A percentile compares a stretch with the other conserved stretches of the same genome.
Evolutionary conservation across 2,888 invertebrate genomes (phyloP).

Genomic region (Ormyrus rosae): DNA sequence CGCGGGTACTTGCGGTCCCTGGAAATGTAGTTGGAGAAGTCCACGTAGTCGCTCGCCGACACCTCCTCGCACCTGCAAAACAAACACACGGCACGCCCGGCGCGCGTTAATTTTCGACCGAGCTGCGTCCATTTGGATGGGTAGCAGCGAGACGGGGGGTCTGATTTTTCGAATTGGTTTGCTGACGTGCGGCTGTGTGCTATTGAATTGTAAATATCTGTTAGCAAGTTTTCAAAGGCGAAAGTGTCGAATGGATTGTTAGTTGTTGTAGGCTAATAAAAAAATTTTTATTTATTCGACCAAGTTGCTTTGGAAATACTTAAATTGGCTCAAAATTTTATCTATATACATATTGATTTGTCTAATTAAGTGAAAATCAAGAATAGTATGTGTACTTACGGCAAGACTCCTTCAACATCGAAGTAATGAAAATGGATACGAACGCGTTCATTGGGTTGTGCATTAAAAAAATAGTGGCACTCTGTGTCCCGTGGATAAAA

Average conservation of each 20-base stretch:
- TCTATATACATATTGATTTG: not conserved
- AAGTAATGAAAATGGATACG: conserved; percentile 92
- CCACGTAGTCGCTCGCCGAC: conserved; percentile 96
- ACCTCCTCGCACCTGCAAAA: conserved; percentile 89
- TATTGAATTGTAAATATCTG: too few relatives aligned
- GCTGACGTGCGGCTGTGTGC: too few relatives aligned
- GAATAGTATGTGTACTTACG: conserved; percentile 82
- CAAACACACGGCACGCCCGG: not conserved
- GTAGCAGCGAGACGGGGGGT: not conserved
- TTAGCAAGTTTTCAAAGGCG: too few relatives aligned
- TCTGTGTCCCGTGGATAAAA: conserved; percentile 92
- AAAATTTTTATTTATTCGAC: too few relatives aligned
- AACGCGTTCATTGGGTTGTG: conserved; percentile 85
- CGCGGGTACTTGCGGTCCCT: conserved; percentile 92
- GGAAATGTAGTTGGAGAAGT: conserved; percentile 95
- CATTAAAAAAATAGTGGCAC: conserved; percentile 94
- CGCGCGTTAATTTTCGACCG: too few relatives aligned
- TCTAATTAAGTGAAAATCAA: too few relatives aligned
- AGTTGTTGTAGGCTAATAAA: too few relatives aligned
- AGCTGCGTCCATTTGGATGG: not conserved
- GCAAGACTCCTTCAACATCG: conserved; percentile 95
- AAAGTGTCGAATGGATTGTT: too few relatives aligned
- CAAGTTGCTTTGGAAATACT: too few relatives aligned
- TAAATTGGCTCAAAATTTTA: not conserved
- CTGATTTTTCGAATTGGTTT: not conserved